Conservation (phyloP, 2,888 invertebrate species). For the Brenthis ino region DNA sequence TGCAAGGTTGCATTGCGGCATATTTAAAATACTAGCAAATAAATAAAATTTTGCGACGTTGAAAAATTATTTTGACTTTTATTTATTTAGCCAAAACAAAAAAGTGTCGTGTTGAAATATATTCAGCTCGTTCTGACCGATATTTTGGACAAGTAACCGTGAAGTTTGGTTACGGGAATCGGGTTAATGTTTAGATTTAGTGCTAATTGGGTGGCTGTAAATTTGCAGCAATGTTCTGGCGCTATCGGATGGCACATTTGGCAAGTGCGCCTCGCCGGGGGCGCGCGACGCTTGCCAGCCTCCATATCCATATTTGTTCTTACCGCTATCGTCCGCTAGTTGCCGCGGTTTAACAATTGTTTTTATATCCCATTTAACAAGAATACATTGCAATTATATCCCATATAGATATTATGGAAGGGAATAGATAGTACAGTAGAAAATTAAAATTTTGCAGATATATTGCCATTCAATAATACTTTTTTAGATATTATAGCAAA, state of each 20-base stretch:
- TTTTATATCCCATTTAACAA: slow-evolving; percentile 55
- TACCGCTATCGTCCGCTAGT: slow-evolving; percentile 55
- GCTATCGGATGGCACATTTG: slow-evolving; percentile 80
- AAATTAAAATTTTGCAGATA: background rate
- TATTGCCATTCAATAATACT: background rate
- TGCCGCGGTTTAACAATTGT: slow-evolving; percentile 68
- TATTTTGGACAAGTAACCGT: slow-evolving; percentile 64
- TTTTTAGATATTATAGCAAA: too few relatives aligned
- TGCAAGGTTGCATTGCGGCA: too few relatives aligned
- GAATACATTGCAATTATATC: slow-evolving; percentile 31
- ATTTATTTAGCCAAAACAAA: slow-evolving; percentile 48
- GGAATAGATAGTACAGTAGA: slow-evolving; percentile 1
- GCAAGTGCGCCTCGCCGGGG: slow-evolving; percentile 65
- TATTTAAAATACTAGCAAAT: too few relatives aligned
- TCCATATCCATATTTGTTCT: slow-evolving; percentile 59
- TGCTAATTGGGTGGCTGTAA: slow-evolving; percentile 81
- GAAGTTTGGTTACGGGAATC: slow-evolving; percentile 77
- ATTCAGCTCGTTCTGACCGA: slow-evolving; percentile 62
- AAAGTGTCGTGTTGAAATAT: slow-evolving; percentile 56
- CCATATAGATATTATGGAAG: slow-evolving; percentile 10
- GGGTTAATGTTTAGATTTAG: slow-evolving; percentile 83
- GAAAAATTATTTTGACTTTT: background rate
- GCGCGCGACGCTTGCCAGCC: slow-evolving; percentile 65
- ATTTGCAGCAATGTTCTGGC: slow-evolving; percentile 77
- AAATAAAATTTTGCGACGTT: too few relatives aligned